Percentiles rank a stretch among this genome's conserved stretches.
Conservation (phyloP, 2,797 vertebrate species). For the Erpetoichthys calabaricus region DNA sequence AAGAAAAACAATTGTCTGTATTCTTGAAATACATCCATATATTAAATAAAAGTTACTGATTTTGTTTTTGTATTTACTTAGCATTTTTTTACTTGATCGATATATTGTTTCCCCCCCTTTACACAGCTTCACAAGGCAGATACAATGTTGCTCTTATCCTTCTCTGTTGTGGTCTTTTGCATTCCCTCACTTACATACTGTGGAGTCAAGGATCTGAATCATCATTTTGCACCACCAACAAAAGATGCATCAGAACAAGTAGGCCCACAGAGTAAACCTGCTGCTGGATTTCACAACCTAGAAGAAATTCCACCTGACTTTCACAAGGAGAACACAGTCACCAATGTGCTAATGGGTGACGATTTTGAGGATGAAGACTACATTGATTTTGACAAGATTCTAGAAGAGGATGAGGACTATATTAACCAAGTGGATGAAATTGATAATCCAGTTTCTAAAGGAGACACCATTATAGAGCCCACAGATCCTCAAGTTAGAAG, state of each 20-base stretch:
- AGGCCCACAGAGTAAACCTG: conserved; percentile 23
- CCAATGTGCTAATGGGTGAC: conserved; percentile 68
- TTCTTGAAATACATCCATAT: no score
- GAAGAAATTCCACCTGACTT: conserved; percentile 52
- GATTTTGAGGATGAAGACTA: conserved; percentile 87
- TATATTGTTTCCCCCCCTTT: no score
- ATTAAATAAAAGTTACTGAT: background rate
- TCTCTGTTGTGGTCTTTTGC: conserved; percentile 39
- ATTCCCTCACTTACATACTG: conserved; percentile 39
- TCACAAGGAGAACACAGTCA: conserved; percentile 85
- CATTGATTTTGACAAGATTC: conserved; percentile 71
- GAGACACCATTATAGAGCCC: conserved; percentile 59
- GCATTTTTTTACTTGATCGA: no score
- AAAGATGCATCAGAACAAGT: conserved; percentile 6
- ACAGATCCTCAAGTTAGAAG: conserved; percentile 55
- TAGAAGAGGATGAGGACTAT: conserved; percentile 55
- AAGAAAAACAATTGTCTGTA: no score
- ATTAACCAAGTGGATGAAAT: conserved; percentile 62
- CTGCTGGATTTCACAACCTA: conserved; percentile 25
- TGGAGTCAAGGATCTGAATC: conserved; percentile 51
- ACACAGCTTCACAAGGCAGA: conserved; percentile 13
- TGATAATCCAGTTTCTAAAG: conserved; percentile 52
- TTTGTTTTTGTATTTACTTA: conserved; percentile 8
- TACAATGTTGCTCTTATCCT: conserved; percentile 54
- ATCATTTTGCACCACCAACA: conserved; percentile 42